Conservation (phyloP, 2,888 invertebrate species). For the Ophioninae sp. region DNA sequence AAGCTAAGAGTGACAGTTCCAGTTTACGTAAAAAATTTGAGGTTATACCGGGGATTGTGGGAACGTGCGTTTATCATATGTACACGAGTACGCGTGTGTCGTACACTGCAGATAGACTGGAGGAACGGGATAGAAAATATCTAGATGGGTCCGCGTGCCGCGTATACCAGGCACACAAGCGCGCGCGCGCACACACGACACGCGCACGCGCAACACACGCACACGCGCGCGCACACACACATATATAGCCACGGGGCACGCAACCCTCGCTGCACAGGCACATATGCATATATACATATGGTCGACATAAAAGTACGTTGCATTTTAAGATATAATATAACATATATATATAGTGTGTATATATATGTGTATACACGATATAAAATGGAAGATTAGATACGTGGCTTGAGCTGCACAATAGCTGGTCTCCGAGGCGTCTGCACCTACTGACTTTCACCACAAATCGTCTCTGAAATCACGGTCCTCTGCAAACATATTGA, state of each 20-base stretch:
- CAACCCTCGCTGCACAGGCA: conserved; percentile 27
- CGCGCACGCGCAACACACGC: background rate
- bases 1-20: no score
- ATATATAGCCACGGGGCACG: conserved; percentile 60
- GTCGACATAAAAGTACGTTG: conserved; percentile 45
- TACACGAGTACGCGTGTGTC: conserved; percentile 22
- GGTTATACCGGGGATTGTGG: no score
- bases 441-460: conserved; percentile 81
- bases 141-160: conserved; percentile 61
- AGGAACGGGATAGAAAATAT: conserved; percentile 55
- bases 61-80: background rate
- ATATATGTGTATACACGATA: conserved; percentile 78
- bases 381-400: conserved; percentile 81
- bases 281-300: conserved; percentile 52
- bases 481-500: conserved; percentile 81
- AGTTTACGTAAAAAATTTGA: no score
- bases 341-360: conserved; percentile 68
- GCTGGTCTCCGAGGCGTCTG: conserved; percentile 80
- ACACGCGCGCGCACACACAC: background rate
- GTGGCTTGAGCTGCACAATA: conserved; percentile 81
- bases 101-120: conserved; percentile 32
- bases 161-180: conserved; percentile 62
- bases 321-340: conserved; percentile 62
- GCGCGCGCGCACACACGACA: conserved; percentile 5
- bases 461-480: conserved; percentile 80